Base-by-base conservation (phyloP, 2,113 vertebrate genomes). In the Sterrhoptilus dennistouni region DNA sequence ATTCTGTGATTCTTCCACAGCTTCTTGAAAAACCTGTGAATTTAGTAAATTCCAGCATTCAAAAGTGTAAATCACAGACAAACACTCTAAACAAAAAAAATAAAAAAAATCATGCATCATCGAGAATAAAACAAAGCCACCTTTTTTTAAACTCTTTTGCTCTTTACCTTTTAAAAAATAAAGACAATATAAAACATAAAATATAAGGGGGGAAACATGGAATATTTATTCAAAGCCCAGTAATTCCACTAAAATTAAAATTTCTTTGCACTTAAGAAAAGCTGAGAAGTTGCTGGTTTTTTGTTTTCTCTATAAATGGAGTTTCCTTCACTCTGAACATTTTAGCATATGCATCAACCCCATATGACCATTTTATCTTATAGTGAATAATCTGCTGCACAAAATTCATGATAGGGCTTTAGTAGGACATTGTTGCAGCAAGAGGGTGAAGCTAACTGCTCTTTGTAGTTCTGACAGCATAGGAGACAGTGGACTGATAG, bases 141-240 rank as follows among this genome's bases (percentile, higher is more conserved):
- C 6, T 4, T 24, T 66, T 74, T 47, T 42, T 19, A 9, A 14
- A 57, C 4, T 70, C 3, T 6, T 69, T 74, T 83, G 12, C 2
- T 27, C 6, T 65, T 84, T 56, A 57, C 2, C 1, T 36, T 75
- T 63, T 14, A 56, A 63, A 52, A 91, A 71, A 63, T 14, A 75
- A 75, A 63, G 11, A 49, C 4, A 54, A 61, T 14, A 42, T 54
- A 63, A 66, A 36, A 0, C 21, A 54, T 35, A 23, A 66, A 71
- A 81, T 9, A 15, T 7, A 0, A 5, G 4, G 10, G 3, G 0
- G 12, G 9, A 23, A 20, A 4, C 4, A 22, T n/a, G 14, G 16
- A 33, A n/a, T 38, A 56, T 76, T 69, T 90, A 31, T 61, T 61
- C 13, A 61, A 31, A 40, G 10, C 0, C 15, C 4, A 59, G 5